Evolutionary conservation across 2,888 invertebrate genomes (phyloP).

Genomic region (Alcis repandata): DNA sequence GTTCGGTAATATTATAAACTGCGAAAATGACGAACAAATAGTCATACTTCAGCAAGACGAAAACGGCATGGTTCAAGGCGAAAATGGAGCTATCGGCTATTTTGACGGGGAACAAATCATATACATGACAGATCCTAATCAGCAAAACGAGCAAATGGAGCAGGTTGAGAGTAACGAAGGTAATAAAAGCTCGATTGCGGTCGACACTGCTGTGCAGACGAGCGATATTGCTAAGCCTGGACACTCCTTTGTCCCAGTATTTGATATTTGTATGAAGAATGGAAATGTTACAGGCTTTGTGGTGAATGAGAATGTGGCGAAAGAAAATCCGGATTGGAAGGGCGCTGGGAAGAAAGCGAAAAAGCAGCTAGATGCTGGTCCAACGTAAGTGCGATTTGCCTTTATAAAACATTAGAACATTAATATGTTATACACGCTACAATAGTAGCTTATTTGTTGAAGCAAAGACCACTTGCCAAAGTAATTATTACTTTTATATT

Average conservation of each 20-base stretch:
- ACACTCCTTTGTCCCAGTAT: constrained; percentile 56
- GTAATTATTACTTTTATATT: constrained; percentile 9
- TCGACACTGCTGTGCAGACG: constrained; percentile 51
- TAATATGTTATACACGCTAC: too few relatives aligned
- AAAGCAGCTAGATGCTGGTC: constrained; percentile 43
- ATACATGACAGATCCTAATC: constrained; percentile 36
- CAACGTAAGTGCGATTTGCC: constrained; percentile 31
- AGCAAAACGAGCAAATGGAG: constrained; percentile 20
- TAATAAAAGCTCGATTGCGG: constrained; percentile 31
- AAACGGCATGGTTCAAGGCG: constrained; percentile 37
- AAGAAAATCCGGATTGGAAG: constrained; percentile 42
- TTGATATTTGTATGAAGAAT: constrained; percentile 61
- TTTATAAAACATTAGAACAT: not conserved
- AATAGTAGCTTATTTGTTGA: too few relatives aligned
- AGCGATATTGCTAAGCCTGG: constrained; percentile 39
- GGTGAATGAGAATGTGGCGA: constrained; percentile 49
- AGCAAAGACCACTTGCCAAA: not conserved
- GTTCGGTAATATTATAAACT: constrained; percentile 47
- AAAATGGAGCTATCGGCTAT: constrained; percentile 45
- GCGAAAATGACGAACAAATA: constrained; percentile 44
- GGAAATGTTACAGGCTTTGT: constrained; percentile 60
- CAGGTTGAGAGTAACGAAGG: constrained; percentile 31
- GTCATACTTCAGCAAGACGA: constrained; percentile 44
- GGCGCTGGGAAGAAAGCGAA: constrained; percentile 52
- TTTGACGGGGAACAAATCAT: constrained; percentile 48